phyloP scores from a whole-genome alignment of 2,888 invertebrate genomes.

The Harpagoxenus sublaevis region DNA sequence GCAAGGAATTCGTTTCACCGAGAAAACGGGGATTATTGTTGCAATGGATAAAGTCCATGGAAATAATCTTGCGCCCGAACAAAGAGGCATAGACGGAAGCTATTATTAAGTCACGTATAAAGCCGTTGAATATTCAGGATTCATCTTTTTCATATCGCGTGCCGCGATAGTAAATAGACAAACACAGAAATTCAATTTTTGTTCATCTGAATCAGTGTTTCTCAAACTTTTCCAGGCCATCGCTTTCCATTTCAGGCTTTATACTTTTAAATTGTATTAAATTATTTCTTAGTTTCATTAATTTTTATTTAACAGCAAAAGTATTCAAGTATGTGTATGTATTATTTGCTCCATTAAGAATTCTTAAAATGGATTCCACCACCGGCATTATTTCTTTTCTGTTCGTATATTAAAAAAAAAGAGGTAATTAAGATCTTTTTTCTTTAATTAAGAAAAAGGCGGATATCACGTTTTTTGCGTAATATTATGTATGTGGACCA shows the following conservation, averaged over 20 bases:
- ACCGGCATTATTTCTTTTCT: background rate
- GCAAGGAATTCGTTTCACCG: slow-evolving; percentile 46
- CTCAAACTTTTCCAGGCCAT: background rate
- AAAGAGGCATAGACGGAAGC: slow-evolving; percentile 16
- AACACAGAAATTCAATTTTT: slow-evolving; percentile 30
- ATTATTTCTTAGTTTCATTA: background rate
- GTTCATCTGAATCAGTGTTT: background rate
- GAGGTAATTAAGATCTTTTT: slow-evolving; percentile 31
- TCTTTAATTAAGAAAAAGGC: slow-evolving; percentile 50
- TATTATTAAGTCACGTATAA: slow-evolving; percentile 27
- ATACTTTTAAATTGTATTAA: background rate
- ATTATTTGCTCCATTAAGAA: slow-evolving; percentile 14
- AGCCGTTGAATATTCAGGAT: slow-evolving; percentile 37
- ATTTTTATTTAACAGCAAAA: background rate
- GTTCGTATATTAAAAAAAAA: slow-evolving; percentile 25
- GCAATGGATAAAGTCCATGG: slow-evolving; percentile 44
- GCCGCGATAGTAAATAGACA: slow-evolving; percentile 14
- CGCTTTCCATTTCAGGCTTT: too few species aligned
- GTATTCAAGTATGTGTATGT: background rate
- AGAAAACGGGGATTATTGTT: slow-evolving; percentile 35
- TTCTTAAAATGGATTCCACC: background rate
- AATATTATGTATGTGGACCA: slow-evolving; percentile 33
- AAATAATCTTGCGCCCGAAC: slow-evolving; percentile 43
- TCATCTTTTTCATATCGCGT: background rate
- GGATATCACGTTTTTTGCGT: slow-evolving; percentile 42